Evolutionary conservation across 2,888 invertebrate species (phyloP).

Genomic region (Drosophila meridiana): DNA sequence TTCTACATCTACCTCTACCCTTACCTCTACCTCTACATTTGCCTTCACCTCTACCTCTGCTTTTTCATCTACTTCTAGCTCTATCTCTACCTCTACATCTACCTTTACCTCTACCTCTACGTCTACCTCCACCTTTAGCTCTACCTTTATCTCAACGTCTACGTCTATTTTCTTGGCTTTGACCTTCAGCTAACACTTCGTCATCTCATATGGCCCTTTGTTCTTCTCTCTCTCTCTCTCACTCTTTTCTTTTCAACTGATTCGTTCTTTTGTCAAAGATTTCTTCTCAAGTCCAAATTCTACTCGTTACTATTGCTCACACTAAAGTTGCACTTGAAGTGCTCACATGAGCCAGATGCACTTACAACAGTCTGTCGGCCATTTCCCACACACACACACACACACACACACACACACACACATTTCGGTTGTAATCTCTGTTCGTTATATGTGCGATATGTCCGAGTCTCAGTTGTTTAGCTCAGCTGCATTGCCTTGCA

Average conservation of each 20-base stretch:
- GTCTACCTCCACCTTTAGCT: too few relatives aligned
- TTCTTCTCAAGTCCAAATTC: not conserved
- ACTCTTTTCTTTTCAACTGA: not conserved
- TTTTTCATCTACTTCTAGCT: too few relatives aligned
- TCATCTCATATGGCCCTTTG: not conserved
- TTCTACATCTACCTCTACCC: too few relatives aligned
- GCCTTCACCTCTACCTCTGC: too few relatives aligned
- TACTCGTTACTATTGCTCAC: not conserved
- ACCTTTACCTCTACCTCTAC: too few relatives aligned
- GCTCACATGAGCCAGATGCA: not conserved
- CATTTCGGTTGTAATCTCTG: constrained; percentile 23
- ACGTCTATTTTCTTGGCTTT: not conserved
- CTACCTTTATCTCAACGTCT: not conserved
- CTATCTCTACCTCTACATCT: too few relatives aligned
- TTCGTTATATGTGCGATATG: not conserved
- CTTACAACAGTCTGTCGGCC: not conserved
- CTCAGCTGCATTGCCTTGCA: not conserved
- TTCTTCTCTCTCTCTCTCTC: not conserved
- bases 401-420: not conserved
- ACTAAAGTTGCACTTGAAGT: not conserved
- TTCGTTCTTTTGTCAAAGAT: not conserved
- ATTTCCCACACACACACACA: constrained; percentile 1
- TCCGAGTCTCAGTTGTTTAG: constrained; percentile 6
- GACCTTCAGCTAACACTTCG: not conserved
- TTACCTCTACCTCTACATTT: too few relatives aligned